Conservation (phyloP, 2,888 invertebrate genomes). For the Drosophila affinis region DNA sequence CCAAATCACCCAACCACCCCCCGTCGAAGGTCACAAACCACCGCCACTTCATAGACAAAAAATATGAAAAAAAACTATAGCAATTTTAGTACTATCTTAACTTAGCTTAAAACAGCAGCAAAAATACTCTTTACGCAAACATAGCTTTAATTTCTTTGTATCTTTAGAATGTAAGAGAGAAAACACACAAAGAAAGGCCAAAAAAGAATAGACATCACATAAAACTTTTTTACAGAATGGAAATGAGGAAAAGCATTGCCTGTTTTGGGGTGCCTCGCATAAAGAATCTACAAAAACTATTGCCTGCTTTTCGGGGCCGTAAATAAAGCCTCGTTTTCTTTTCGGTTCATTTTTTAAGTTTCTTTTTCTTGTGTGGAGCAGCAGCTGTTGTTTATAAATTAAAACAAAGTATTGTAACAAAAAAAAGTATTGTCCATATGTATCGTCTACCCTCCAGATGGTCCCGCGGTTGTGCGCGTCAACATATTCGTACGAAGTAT, state of each 20-base stretch:
- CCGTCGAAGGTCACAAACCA: constrained; percentile 39
- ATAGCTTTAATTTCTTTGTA: background rate
- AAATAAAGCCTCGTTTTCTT: background rate
- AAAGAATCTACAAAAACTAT: constrained; percentile 54
- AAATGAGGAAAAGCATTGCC: constrained; percentile 6
- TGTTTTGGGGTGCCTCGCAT: constrained; percentile 5
- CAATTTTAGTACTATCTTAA: constrained; percentile 51
- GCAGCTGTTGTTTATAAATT: constrained; percentile 55
- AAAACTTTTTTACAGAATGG: constrained; percentile 67
- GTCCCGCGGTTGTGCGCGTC: constrained; percentile 97
- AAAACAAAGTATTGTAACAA: constrained; percentile 58
- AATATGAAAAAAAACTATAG: constrained; percentile 29
- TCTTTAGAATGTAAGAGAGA: constrained; percentile 3
- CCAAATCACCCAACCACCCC: constrained; percentile 11
- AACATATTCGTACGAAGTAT: constrained; percentile 99
- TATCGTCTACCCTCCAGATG: constrained; percentile 86
- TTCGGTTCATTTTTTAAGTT: constrained; percentile 62
- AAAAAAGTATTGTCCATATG: constrained; percentile 57
- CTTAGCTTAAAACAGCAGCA: constrained; percentile 38
- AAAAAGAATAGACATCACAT: constrained; percentile 52
- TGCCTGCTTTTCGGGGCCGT: background rate
- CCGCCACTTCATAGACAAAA: constrained; percentile 37
- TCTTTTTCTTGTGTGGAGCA: constrained; percentile 42
- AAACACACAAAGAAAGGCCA: constrained; percentile 27
- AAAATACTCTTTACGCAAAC: background rate